Evolutionary conservation across 2,888 invertebrate species (phyloP), one percentile per base, ranked within the genome.

Genomic region (Ptilodon capucinus): DNA sequence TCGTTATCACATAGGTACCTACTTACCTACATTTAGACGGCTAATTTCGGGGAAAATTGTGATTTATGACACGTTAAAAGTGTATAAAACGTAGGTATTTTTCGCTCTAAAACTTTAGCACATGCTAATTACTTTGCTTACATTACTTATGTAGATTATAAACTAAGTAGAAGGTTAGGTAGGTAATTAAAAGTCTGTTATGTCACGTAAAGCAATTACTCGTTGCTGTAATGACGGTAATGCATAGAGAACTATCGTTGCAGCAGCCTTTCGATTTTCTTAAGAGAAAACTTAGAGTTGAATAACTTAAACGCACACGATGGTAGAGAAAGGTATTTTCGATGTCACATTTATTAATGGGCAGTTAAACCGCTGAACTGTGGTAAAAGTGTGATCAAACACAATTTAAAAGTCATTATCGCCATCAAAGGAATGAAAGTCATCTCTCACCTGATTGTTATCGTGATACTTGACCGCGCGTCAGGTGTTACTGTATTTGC

Each of bases 191-290:
- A 66, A 71, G 63, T 68, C 58, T 69, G 66, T 78, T 79, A 74
- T 78, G 74, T 76, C 78, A 79, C 71, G 79, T 73, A 63, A 79
- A 71, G 71, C 62, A 76, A 74, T 80, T 68, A 75, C 65, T 59
- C 65, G 68, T 60, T 65, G 70, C 64, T 64, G 57, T 70, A 65
- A 64, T 52, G 54, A 67, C 59, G 57, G 57, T 60, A 67, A 69
- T 73, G 42, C 44, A 55, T 55, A 54, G 62, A 57, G 66, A 71
- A 54, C 46, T 47, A 61, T 54, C 45, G 44, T 35, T 40, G 13
- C 43, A 30, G 40, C 21, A 44, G 40, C 51, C 51, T 65, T 51
- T 57, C 51, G 55, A 51, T 62, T 60, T 64, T 58, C 56, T 11
- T 28, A 13, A 43, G 50, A 57, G 60, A 66, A 62, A 63, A 54